Base-by-base conservation (phyloP, 2,888 invertebrate species). In the Neocrepidodera transversa region DNA sequence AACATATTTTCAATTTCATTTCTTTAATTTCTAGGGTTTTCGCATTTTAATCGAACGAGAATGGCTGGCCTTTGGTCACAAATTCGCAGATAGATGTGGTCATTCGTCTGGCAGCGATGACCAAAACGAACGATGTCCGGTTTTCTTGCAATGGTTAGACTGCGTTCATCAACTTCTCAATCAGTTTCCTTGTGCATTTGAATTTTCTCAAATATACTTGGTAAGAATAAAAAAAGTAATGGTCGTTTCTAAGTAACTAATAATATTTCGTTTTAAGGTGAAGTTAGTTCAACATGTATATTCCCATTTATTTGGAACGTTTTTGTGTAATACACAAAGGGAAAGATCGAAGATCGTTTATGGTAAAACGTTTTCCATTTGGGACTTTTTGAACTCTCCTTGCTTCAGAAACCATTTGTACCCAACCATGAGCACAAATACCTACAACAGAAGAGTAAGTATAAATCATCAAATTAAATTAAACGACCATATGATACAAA, bases 11-110 rank as follows among this genome's bases (percentile, higher is more conserved):
- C n/a, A n/a, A n/a, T n/a, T n/a, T n/a, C n/a, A n/a, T n/a, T n/a
- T n/a, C n/a, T n/a, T n/a, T n/a, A n/a, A 4, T 58, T 49, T 60
- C 58, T 16, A 95, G 93, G 97, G 97, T 62, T 98, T 98, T 81
- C 92, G 93, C 74, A 85, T 92, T 50, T 83, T 99, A 56, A 90
- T 97, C 55, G 95, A 97, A 81, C 86, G 95, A 59, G 98, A 99
- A 79, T 99, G 98, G 98, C 82, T 98, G 32, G 95, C 93, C 76
- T 99, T 94, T 81, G 98, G 98, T 0, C 98, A 99, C 82, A 98
- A 98, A 82, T 98, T 98, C 81, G 93, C 93, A 4, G 97, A 98
- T 81, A 88, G 98, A 49, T 95, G 95, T 79, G 92, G 92, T 0
- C 91, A 91, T 74, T 87, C 87, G 30, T 87, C 90, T 36, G 90